These are phyloP conservation scores for Papilio demoleus DNA, from an alignment of 2,888 invertebrate species.

Conservation along the genomic window DNA sequence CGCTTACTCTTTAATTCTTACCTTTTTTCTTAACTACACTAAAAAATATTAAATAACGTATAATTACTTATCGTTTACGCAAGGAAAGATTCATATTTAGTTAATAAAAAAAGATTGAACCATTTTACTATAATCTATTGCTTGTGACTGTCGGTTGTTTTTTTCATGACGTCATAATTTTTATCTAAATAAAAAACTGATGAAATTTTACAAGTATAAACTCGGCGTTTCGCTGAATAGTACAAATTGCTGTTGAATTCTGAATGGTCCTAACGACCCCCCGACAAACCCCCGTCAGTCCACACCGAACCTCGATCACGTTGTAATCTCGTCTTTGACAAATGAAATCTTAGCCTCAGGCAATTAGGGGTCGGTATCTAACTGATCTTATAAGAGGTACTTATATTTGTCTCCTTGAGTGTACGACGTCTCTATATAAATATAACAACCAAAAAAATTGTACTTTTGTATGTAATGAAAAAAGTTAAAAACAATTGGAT, in stretches of 20 bases:
- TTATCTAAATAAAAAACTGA: not conserved
- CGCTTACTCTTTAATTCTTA: too few species aligned
- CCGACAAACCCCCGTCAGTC: conserved; percentile 8
- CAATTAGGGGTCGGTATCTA: conserved; percentile 28
- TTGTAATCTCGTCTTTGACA: conserved; percentile 36
- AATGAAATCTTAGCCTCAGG: conserved; percentile 37
- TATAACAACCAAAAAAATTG: too few species aligned
- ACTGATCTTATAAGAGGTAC: conserved; percentile 20
- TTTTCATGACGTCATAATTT: not conserved
- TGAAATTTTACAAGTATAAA: conserved; percentile 5
- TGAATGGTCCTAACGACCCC: conserved; percentile 32
- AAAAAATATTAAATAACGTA: too few species aligned
- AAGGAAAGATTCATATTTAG: too few species aligned
- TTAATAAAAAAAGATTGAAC: too few species aligned
- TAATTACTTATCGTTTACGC: too few species aligned
- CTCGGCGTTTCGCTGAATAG: conserved; percentile 36
- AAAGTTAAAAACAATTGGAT: too few species aligned
- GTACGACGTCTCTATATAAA: not conserved
- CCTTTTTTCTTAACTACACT: too few species aligned
- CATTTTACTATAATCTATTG: too few species aligned
- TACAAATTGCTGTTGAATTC: conserved; percentile 35
- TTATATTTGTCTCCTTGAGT: conserved; percentile 8
- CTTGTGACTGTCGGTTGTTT: not conserved
- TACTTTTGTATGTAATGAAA: too few species aligned
- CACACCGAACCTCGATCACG: not conserved